A percentile compares a stretch with the other conserved stretches of the same genome.
Conservation (phyloP, 1,140 invertebrate species). For the Bombus difficillimus region DNA sequence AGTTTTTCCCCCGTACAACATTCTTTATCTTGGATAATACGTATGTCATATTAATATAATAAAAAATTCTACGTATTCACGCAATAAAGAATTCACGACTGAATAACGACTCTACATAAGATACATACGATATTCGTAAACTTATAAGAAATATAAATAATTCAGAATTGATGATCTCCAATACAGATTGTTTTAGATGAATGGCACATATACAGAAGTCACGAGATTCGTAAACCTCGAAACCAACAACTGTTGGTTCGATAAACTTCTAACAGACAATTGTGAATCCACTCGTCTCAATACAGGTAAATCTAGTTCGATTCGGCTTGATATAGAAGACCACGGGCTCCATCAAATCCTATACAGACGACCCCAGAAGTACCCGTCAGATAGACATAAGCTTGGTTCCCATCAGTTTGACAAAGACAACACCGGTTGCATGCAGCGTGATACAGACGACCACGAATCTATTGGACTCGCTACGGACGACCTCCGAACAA, state of each 20-base stretch:
- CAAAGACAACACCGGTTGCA: not conserved
- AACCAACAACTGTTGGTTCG: not conserved
- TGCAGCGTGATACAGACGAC: not conserved
- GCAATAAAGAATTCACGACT: not conserved
- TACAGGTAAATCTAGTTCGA: not conserved
- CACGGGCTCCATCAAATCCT: not conserved
- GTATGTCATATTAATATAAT: too few species aligned
- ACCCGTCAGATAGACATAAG: not conserved
- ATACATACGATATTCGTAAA: not conserved
- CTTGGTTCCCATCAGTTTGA: not conserved
- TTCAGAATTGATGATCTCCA: not conserved
- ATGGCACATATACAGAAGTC: not conserved
- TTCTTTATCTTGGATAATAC: too few species aligned
- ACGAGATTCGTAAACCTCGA: not conserved
- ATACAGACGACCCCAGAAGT: not conserved
- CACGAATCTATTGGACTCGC: not conserved
- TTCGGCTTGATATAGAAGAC: not conserved
- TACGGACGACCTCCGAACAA: not conserved
- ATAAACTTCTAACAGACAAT: slow-evolving; percentile 14
- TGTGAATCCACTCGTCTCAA: not conserved
- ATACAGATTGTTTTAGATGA: not conserved
- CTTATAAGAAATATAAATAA: not conserved
- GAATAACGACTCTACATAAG: not conserved
- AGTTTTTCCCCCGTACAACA: too few species aligned
- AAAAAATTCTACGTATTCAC: too few species aligned